phyloP scores from a whole-genome alignment of 2,797 vertebrate genomes.

The Typhlichthys subterraneus region DNA sequence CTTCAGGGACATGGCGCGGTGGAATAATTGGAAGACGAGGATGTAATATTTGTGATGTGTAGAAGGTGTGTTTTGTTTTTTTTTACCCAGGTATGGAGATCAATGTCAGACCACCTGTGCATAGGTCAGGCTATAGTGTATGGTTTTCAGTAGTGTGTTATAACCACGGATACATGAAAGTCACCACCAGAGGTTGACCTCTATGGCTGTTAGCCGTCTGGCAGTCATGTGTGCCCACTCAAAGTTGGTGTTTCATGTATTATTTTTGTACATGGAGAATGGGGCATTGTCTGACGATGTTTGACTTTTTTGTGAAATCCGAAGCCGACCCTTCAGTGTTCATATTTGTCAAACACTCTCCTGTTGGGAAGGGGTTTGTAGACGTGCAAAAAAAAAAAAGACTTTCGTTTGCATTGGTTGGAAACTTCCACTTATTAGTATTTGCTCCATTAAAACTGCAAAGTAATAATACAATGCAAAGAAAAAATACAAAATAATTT shows the following conservation, averaged over 20 bases:
- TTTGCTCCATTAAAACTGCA: no score
- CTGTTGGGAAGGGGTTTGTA: no score
- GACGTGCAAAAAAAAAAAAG: no score
- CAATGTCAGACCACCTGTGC: slow-evolving; percentile 51
- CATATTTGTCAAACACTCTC: no score
- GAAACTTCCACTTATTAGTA: no score
- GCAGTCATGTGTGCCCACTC: slow-evolving; percentile 19
- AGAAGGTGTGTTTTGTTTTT: slow-evolving; percentile 5
- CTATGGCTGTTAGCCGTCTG: slow-evolving; percentile 20
- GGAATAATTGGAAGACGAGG: slow-evolving; percentile 63
- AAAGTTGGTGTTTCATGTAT: slow-evolving; percentile 16
- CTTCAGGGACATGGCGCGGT: slow-evolving; percentile 53
- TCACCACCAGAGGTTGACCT: background rate
- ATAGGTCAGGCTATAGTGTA: slow-evolving; percentile 28
- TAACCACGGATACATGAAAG: background rate
- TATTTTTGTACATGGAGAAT: background rate
- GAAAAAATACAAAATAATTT: no score
- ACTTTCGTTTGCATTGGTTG: no score
- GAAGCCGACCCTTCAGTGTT: no score
- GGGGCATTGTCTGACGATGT: no score
- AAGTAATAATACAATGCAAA: no score
- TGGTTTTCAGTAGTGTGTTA: background rate
- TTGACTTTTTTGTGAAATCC: no score
- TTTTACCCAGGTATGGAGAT: slow-evolving; percentile 31
- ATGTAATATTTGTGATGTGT: slow-evolving; percentile 38